Evolutionary conservation across 2,113 vertebrate genomes (phyloP).

Genomic region (Octodon degus): DNA sequence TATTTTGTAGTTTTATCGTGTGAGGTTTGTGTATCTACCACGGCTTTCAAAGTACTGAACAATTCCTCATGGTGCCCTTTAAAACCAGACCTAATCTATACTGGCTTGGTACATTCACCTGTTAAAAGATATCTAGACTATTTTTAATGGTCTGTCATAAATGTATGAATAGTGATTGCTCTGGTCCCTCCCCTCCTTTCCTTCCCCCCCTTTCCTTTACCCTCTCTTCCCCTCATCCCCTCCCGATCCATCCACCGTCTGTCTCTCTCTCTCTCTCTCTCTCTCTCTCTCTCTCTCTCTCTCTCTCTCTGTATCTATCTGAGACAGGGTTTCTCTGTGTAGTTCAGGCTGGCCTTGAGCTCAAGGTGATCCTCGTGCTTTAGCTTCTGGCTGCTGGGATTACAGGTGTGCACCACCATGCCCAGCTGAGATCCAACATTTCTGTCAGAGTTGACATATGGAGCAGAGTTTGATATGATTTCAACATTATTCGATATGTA

Average conservation of each 20-base stretch:
- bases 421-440: not conserved
- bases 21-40: not conserved
- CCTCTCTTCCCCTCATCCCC: too few relatives aligned
- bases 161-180: slow-evolving; percentile 22
- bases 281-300: too few relatives aligned
- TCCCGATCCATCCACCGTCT: too few relatives aligned
- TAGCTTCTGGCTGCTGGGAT: not conserved
- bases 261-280: too few relatives aligned
- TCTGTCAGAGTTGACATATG: not conserved
- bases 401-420: not conserved
- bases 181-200: not conserved
- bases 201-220: too few relatives aligned
- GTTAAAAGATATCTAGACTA: not conserved
- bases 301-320: too few relatives aligned
- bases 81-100: not conserved
- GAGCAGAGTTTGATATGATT: not conserved
- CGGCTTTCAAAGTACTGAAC: not conserved
- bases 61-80: not conserved
- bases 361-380: too few relatives aligned
- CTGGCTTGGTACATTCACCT: not conserved
- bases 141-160: not conserved
- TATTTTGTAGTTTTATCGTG: not conserved
- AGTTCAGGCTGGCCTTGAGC: too few relatives aligned
- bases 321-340: too few relatives aligned
- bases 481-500: not conserved